Evolutionary conservation across 2,797 vertebrate genomes (phyloP), one percentile per base, ranked within the genome.

Genomic region (Esox masquinongy): DNA sequence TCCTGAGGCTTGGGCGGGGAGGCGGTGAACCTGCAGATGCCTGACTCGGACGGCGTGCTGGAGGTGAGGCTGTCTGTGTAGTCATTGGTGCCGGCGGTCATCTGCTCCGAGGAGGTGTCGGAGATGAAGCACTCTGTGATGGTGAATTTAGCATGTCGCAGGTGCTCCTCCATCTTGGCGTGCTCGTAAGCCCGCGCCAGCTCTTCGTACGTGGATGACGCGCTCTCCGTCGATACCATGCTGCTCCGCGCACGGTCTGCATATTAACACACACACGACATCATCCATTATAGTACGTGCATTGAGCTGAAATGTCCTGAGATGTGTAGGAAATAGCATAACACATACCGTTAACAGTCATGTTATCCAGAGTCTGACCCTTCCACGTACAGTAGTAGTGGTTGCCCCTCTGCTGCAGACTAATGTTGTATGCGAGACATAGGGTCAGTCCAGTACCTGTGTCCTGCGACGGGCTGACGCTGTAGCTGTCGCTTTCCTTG

Each of bases 81-180:
- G 88, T 99, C 98, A 6, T 99, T 99, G 90, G 98, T 99, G 93
- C 97, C 98, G 84, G 98, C 97, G 68, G 97, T 99, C 93, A 99
- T 94, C 94, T 99, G 98, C 84, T 99, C 98, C 0, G 97, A 99
- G 0, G 98, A 99, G 0, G 98, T 99, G 94, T 99, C 98, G 1
- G 98, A 99, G 86, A 99, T 99, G 95, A 99, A 99, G 95, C 98
- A 99, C 85, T 99, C 98, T 0, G 98, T 99, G 93, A 99, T 98
- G 91, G 97, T 99, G 95, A 99, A 99, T 94, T 99, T 99, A 89
- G 98, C 98, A 0, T 99, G 97, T 70, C 97, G 93, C 86, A 99
- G 94, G 92, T 99, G 98, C 83, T 99, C 98, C 85, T 99, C 98
- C 97, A 99, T 98, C 93, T 99, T 99, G 86, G 98, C 98, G 0